These are phyloP conservation scores for Cactoblastis cactorum DNA, from an alignment of 2,888 invertebrate genomes.

Conservation along the genomic window DNA sequence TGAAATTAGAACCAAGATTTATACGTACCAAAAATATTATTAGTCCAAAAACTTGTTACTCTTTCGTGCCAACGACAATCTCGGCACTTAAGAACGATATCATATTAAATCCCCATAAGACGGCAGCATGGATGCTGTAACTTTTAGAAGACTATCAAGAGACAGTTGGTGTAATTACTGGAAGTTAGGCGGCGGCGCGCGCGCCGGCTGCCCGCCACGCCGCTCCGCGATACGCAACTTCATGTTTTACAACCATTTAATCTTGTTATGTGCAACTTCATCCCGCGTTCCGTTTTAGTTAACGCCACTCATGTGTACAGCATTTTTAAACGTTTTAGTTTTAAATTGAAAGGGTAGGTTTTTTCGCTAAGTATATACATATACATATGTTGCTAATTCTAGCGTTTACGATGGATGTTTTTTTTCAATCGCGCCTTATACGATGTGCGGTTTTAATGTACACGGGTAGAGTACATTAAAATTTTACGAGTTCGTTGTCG, in stretches of 20 bases:
- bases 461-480: too few relatives aligned
- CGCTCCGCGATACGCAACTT: neutral
- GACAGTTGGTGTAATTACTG: slow-evolving; percentile 11
- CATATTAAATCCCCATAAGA: slow-evolving; percentile 12
- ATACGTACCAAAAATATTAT: neutral
- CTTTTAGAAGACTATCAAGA: slow-evolving; percentile 8
- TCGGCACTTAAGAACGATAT: slow-evolving; percentile 12
- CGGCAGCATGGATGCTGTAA: slow-evolving; percentile 6
- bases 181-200: slow-evolving; percentile 9
- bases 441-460: too few relatives aligned
- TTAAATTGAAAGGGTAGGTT: too few relatives aligned
- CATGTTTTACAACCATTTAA: slow-evolving; percentile 10
- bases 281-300: neutral
- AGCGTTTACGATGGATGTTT: too few relatives aligned
- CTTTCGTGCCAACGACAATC: neutral
- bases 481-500: too few relatives aligned
- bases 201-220: slow-evolving; percentile 1
- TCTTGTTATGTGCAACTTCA: slow-evolving; percentile 1
- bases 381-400: too few relatives aligned
- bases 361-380: too few relatives aligned
- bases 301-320: neutral
- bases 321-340: neutral
- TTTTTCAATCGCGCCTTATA: too few relatives aligned
- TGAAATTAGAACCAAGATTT: too few relatives aligned
- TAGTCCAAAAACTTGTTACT: neutral